phyloP scores from a whole-genome alignment of 2,888 invertebrate genomes.

The Melanostoma mellinum region DNA sequence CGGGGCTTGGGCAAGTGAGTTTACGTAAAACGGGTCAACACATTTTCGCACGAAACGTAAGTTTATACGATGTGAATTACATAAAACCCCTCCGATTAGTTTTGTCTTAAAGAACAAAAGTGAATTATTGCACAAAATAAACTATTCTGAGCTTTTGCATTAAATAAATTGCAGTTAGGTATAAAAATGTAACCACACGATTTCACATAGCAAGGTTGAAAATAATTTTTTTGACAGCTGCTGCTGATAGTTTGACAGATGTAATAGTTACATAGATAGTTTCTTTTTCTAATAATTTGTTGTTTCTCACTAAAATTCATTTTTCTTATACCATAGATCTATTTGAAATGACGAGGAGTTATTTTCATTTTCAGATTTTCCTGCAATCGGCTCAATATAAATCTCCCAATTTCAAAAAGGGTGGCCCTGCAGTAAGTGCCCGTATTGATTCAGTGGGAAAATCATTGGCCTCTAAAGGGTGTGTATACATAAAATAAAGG shows the following conservation, averaged over 20 bases:
- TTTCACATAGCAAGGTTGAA: constrained; percentile 17
- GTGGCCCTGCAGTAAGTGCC: constrained; percentile 80
- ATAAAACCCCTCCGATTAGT: constrained; percentile 10
- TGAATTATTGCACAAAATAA: constrained; percentile 18
- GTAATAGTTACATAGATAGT: constrained; percentile 28
- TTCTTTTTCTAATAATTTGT: not conserved
- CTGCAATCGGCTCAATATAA: constrained; percentile 74
- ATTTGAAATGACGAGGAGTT: not conserved
- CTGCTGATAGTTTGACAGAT: constrained; percentile 16
- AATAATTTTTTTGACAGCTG: constrained; percentile 57
- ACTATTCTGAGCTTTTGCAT: not conserved
- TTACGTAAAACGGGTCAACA: constrained; percentile 81
- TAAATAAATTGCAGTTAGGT: constrained; percentile 4
- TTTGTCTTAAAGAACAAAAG: not conserved
- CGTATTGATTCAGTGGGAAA: constrained; percentile 84
- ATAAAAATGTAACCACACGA: constrained; percentile 16
- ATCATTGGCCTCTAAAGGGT: constrained; percentile 88
- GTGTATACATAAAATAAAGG: constrained; percentile 77
- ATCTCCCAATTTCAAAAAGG: constrained; percentile 77
- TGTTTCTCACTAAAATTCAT: too few relatives aligned
- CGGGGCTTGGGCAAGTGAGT: constrained; percentile 85
- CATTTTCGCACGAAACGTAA: constrained; percentile 81
- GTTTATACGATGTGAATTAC: constrained; percentile 75
- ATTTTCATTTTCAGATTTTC: constrained; percentile 56
- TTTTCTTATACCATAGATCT: too few relatives aligned